phyloP scores from a whole-genome alignment of 1,140 invertebrate species.

The Drosophila watanabei region DNA sequence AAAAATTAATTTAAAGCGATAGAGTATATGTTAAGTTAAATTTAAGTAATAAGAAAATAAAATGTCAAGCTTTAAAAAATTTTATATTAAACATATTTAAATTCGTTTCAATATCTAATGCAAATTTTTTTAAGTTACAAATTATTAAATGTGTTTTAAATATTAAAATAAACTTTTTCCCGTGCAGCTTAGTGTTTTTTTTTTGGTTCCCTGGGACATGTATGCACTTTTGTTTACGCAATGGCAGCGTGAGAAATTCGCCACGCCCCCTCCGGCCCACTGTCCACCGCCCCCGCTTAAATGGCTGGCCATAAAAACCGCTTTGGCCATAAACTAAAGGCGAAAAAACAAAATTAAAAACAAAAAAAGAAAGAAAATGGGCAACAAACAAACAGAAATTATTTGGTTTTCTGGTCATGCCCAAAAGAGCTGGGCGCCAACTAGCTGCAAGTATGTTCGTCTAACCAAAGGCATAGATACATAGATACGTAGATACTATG shows the following conservation, averaged over 20 bases:
- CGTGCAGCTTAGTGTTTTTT: constrained; percentile 11
- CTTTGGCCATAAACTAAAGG: constrained; percentile 51
- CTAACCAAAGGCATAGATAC: constrained; percentile 3
- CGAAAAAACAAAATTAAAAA: constrained; percentile 2
- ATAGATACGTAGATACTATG: constrained; percentile 29
- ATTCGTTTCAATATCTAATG: no score
- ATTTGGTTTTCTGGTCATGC: constrained; percentile 80
- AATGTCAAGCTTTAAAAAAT: no score
- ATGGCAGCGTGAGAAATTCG: constrained; percentile 68
- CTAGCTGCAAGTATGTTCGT: constrained; percentile 19
- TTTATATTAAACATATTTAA: no score
- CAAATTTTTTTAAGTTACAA: no score
- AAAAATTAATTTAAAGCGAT: neutral
- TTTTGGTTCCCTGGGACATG: neutral
- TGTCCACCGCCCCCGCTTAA: constrained; percentile 15
- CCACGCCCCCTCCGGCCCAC: constrained; percentile 28
- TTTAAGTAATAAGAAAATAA: no score
- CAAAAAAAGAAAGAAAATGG: constrained; percentile 30
- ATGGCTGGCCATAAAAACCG: constrained; percentile 56
- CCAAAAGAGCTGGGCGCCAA: constrained; percentile 70
- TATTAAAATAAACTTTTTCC: neutral
- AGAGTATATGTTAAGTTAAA: no score
- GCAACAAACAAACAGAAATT: constrained; percentile 67
- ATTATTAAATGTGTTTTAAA: neutral
- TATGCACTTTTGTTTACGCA: constrained; percentile 60